A percentile compares a stretch with the other conserved stretches of the same genome.
These are phyloP conservation scores for Phenacoccus solenopsis DNA, from an alignment of 1,140 invertebrate species.

Conservation along the genomic window DNA sequence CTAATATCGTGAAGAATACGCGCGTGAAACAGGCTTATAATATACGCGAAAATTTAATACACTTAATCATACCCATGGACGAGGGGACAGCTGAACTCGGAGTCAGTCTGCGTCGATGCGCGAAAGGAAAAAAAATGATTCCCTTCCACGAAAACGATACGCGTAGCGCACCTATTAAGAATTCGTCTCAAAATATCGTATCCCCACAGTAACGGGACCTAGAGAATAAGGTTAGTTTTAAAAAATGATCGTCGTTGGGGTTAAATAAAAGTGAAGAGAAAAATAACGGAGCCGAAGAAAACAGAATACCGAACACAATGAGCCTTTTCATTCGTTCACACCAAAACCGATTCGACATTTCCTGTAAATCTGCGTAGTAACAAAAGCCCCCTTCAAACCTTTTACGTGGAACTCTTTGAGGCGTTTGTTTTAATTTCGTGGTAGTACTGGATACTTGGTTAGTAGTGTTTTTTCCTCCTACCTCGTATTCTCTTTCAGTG, in stretches of 20 bases:
- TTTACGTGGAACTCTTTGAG: neutral
- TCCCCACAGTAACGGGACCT: no score
- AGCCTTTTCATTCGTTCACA: neutral
- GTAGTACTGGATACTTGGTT: neutral
- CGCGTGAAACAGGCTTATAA: no score
- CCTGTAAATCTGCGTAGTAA: neutral
- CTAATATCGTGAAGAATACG: no score
- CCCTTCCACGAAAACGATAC: neutral
- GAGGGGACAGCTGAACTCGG: no score
- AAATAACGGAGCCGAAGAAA: neutral
- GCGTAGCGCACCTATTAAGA: neutral
- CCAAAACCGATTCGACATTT: neutral
- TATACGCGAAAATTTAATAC: neutral
- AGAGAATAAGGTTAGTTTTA: no score
- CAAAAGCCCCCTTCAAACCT: neutral
- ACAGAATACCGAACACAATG: neutral
- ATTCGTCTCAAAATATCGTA: no score
- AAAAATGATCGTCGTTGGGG: neutral
- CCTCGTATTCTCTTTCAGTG: neutral
- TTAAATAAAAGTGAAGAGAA: neutral
- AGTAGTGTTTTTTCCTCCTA: neutral
- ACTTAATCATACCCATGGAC: neutral
- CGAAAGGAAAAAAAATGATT: slow-evolving; percentile 4
- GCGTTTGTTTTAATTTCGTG: neutral
- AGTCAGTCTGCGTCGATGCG: no score